Conservation (phyloP, 2,113 vertebrate species). For the Halichoerus grypus region DNA sequence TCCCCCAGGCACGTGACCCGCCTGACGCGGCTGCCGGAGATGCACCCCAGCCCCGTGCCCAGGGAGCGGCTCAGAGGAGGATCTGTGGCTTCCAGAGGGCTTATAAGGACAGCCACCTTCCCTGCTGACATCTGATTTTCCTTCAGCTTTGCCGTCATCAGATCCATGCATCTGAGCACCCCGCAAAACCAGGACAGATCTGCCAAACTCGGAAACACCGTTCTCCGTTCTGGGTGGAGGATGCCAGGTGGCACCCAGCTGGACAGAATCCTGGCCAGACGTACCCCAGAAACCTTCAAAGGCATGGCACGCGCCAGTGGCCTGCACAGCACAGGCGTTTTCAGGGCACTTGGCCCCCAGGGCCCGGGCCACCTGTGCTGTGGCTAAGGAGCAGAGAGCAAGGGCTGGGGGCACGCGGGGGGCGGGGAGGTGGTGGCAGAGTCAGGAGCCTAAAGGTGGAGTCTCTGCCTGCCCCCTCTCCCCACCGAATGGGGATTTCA, state of each 20-base stretch:
- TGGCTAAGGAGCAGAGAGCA: not conserved
- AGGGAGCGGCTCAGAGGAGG: not conserved
- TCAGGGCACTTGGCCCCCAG: not conserved
- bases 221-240: not conserved
- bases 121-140: not conserved
- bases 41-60: not conserved
- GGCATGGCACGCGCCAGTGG: fast-evolving
- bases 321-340: not conserved
- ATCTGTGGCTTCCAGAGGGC: not conserved
- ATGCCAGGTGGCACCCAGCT: not conserved
- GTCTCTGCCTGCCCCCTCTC: too few relatives aligned
- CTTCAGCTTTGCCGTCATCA: not conserved
- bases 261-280: not conserved
- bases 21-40: not conserved
- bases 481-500: not conserved
- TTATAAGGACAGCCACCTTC: not conserved
- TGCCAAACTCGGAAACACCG: not conserved
- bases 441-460: not conserved
- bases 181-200: not conserved
- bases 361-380: not conserved
- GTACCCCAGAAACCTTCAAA: not conserved
- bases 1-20: fast-evolving
- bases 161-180: fast-evolving
- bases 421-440: too few relatives aligned
- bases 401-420: not conserved